phyloP scores from a whole-genome alignment of 2,113 vertebrate genomes.

The Prinia subflava region DNA sequence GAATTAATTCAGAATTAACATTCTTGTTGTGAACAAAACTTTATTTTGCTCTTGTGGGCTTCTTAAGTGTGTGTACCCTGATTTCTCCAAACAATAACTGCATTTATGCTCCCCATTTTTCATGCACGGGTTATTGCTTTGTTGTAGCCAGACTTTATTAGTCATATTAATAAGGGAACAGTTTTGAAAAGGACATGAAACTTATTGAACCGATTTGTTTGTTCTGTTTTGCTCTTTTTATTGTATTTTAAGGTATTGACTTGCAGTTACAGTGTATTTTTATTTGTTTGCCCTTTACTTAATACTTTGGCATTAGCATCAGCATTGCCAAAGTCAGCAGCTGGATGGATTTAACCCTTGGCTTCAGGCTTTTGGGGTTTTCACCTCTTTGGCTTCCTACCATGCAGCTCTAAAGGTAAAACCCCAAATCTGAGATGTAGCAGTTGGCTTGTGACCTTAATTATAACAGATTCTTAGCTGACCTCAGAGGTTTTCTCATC shows the following conservation, averaged over 20 bases:
- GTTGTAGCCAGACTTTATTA: conserved; percentile 3
- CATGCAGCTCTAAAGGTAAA: not conserved
- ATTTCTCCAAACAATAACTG: not conserved
- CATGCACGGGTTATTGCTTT: not conserved
- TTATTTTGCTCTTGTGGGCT: not conserved
- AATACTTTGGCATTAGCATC: not conserved
- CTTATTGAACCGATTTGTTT: not conserved
- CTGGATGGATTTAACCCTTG: not conserved
- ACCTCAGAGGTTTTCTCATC: not conserved
- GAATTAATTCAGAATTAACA: not conserved
- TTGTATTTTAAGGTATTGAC: not conserved
- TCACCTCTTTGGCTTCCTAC: rapidly evolving
- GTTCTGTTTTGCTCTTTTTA: not conserved
- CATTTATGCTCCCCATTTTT: not conserved
- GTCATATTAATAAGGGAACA: not conserved
- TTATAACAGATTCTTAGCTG: not conserved
- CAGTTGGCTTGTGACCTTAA: not conserved
- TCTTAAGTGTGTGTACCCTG: not conserved
- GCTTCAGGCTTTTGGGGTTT: not conserved
- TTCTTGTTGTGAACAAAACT: not conserved
- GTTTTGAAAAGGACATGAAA: not conserved
- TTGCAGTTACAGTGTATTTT: not conserved
- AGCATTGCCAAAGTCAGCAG: not conserved
- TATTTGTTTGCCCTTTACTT: not conserved
- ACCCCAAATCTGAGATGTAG: not conserved